Conservation (phyloP, 1,140 invertebrate species). For the Batillaria attramentaria region DNA sequence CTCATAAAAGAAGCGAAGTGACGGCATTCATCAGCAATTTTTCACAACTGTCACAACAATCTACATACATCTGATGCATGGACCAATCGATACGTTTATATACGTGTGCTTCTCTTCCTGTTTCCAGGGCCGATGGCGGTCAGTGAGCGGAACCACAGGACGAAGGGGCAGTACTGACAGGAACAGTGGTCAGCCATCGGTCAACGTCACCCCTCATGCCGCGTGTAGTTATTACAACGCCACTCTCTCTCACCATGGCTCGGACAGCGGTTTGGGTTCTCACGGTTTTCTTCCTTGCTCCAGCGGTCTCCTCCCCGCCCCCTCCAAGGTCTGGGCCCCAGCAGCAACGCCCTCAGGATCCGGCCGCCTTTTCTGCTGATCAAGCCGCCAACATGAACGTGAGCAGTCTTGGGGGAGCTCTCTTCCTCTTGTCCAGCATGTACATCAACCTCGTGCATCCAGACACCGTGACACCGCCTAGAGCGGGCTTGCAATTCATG, state of each 20-base stretch:
- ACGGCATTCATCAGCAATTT: not conserved
- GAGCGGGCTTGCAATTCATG: constrained; percentile 13
- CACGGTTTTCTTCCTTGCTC: not conserved
- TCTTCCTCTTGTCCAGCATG: constrained; percentile 26
- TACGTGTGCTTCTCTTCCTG: not conserved
- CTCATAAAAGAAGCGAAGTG: not conserved
- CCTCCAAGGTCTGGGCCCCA: not conserved
- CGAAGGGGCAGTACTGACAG: not conserved
- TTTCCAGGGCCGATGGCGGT: not conserved
- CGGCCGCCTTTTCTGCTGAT: not conserved
- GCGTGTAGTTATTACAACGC: not conserved
- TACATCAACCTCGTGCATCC: constrained; percentile 24
- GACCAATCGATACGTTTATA: not conserved
- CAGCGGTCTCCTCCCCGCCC: not conserved
- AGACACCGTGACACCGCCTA: not conserved
- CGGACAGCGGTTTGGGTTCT: not conserved
- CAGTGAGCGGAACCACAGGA: not conserved
- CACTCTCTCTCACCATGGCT: not conserved
- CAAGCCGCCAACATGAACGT: constrained; percentile 31
- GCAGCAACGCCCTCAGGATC: not conserved
- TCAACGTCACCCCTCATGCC: not conserved
- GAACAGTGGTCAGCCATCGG: not conserved
- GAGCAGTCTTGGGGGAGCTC: constrained; percentile 27
- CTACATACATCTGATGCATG: not conserved
- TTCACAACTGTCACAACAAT: not conserved